phyloP scores from a whole-genome alignment of 2,113 vertebrate species.

The Fulica atra region DNA sequence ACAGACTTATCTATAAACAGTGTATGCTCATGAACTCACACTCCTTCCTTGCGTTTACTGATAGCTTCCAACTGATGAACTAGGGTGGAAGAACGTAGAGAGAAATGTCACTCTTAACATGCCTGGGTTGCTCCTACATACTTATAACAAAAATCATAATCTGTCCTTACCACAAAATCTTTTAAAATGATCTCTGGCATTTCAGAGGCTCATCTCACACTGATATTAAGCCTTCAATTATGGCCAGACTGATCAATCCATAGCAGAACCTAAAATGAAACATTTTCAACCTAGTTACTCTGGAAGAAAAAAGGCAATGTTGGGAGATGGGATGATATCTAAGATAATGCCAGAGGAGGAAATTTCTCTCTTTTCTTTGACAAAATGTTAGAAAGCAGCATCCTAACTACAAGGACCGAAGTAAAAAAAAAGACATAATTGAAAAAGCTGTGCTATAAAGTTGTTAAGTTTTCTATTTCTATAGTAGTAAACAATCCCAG shows the following conservation, averaged over 20 bases:
- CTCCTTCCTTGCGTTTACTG: neutral
- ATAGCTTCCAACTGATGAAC: neutral
- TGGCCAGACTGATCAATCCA: neutral
- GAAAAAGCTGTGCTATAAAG: neutral
- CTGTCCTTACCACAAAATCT: neutral
- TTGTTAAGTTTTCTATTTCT: neutral
- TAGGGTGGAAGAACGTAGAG: neutral
- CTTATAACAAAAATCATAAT: neutral
- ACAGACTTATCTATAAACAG: neutral
- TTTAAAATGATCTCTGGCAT: neutral
- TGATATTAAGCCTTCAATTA: neutral
- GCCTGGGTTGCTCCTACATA: neutral
- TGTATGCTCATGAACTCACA: neutral
- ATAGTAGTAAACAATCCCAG: rapidly evolving
- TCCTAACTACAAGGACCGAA: neutral
- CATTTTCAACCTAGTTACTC: neutral
- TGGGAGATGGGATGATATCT: neutral
- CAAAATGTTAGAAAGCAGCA: neutral
- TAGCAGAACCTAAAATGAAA: neutral
- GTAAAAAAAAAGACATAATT: neutral
- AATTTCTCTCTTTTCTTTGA: neutral
- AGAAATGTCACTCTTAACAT: neutral
- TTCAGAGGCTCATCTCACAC: neutral
- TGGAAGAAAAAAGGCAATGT: neutral
- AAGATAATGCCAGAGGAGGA: neutral